Conservation (phyloP, 2,888 invertebrate species). For the Lepidochitona cinerea region DNA sequence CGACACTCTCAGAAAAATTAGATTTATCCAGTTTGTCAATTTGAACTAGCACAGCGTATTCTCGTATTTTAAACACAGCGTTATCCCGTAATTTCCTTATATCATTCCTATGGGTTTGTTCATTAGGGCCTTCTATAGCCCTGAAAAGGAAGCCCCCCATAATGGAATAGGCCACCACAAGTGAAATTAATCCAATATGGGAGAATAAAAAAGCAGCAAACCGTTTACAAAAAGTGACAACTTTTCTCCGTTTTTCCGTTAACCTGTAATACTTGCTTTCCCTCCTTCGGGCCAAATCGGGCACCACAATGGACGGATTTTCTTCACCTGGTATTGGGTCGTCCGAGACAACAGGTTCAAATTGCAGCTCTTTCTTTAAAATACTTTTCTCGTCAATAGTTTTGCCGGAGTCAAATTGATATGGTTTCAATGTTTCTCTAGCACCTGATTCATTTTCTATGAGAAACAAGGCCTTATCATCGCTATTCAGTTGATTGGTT, state of each 20-base stretch:
- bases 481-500: background rate
- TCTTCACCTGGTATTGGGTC: constrained; percentile 51
- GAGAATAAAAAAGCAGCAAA: constrained; percentile 96
- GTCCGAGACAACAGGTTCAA: constrained; percentile 40
- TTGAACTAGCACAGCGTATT: constrained; percentile 41
- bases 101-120: constrained; percentile 36
- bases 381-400: constrained; percentile 32
- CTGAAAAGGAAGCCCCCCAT: constrained; percentile 94
- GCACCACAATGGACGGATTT: constrained; percentile 28
- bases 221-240: constrained; percentile 71
- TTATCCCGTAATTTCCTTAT: constrained; percentile 35
- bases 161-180: constrained; percentile 92
- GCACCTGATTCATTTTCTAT: background rate
- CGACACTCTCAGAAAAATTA: constrained; percentile 31
- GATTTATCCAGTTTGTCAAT: constrained; percentile 35
- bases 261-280: constrained; percentile 50
- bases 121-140: constrained; percentile 75
- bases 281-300: constrained; percentile 43
- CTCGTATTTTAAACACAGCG: constrained; percentile 36
- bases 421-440: background rate
- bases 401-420: background rate
- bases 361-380: constrained; percentile 43
- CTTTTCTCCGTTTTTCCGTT: constrained; percentile 53
- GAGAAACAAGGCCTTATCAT: background rate
- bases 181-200: constrained; percentile 94